Conservation (phyloP, 2,113 vertebrate species). For the Alces alces region DNA sequence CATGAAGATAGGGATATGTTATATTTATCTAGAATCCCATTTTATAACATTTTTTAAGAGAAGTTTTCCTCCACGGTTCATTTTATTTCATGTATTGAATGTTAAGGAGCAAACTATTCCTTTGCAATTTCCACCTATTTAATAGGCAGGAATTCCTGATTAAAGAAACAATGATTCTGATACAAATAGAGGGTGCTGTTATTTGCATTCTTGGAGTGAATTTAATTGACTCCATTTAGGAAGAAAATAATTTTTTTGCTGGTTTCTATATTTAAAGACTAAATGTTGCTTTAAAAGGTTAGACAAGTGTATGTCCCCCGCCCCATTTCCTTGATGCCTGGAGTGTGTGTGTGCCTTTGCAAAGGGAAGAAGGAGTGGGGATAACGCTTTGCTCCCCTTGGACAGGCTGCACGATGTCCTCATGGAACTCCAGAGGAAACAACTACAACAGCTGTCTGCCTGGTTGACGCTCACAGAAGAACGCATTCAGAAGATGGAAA, state of each 20-base stretch:
- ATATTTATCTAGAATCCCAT: not conserved
- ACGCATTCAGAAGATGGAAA: constrained; percentile 93
- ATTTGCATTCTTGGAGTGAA: not conserved
- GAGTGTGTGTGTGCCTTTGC: not conserved
- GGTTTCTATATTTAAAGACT: not conserved
- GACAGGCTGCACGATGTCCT: constrained; percentile 93
- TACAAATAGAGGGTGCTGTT: not conserved
- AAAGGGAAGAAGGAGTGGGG: not conserved
- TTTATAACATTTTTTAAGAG: not conserved
- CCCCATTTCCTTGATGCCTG: not conserved
- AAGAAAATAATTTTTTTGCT: not conserved
- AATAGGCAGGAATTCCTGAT: constrained; percentile 27
- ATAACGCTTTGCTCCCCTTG: not conserved
- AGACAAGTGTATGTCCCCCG: not conserved
- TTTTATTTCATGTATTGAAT: not conserved
- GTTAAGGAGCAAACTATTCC: constrained; percentile 29
- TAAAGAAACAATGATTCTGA: constrained; percentile 47
- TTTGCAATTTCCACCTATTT: constrained; percentile 15
- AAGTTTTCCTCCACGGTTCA: not conserved
- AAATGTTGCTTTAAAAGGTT: not conserved
- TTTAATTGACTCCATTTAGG: not conserved
- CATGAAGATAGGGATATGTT: not conserved
- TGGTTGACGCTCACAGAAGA: constrained; percentile 93
- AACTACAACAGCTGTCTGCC: constrained; percentile 93
- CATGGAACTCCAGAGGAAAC: constrained; percentile 96